Evolutionary conservation across 2,888 invertebrate genomes (phyloP), one percentile per base, ranked within the genome.

Genomic region (Agrotis puta): DNA sequence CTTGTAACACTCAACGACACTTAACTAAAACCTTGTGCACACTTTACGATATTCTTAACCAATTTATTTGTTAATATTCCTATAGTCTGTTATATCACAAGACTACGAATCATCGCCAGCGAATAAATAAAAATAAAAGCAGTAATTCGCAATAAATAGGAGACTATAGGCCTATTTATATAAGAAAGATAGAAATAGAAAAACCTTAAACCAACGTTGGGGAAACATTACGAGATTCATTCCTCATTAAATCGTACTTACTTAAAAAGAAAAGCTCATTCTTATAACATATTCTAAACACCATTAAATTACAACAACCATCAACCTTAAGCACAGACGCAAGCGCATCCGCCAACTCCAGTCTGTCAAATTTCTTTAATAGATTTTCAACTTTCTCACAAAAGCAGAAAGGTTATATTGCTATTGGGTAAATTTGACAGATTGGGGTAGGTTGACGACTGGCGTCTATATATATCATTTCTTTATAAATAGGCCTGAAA

Each of bases 1-100:
- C 88, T 89, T 78, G 87, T 88, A 91, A 91, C 88, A 90, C 87
- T 88, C 90, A 90, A 92, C 88, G 87, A 89, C 85, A 84, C 76
- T 81, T 87, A 84, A 74, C 64, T 68, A 85, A 80, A 80, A 74
- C 73, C 72, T 58, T 27, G 43, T 74, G 76, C 81, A 82, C 77
- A 86, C 71, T 74, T 61, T 62, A 61, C 33, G 59, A 79, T 64
- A 82, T 56, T 53, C 54, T 57, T 2, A 7, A 57, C 51, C 53
- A 61, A 67, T 54, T 51, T 14, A 58, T 54, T 59, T 67, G 20
- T 22, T 67, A 64, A 43, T 51, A 65, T 54, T 65, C 47, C 27
- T 69, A 54, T 63, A 56, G 27, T 68, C 61, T 62, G 16, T 67
- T 53, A 48, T 18, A 27, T 45, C 3, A 57, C 43, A 57, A 58